phyloP scores from a whole-genome alignment of 2,888 invertebrate genomes.

The Sphaerophoria rueppellii region DNA sequence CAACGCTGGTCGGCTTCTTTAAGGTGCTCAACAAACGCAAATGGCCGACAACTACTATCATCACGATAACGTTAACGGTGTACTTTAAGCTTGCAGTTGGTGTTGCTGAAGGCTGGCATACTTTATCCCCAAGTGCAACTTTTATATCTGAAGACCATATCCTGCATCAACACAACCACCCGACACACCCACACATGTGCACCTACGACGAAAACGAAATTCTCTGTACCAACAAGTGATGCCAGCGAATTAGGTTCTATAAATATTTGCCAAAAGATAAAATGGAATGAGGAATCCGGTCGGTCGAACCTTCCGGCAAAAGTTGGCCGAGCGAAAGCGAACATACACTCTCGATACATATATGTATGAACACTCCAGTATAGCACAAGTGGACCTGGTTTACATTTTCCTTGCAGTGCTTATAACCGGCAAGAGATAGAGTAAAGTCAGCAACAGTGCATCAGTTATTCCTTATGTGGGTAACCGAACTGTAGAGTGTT shows the following conservation, averaged over 20 bases:
- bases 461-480: conserved; percentile 56
- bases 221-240: conserved; percentile 34
- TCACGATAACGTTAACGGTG: conserved; percentile 31
- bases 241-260: conserved; percentile 65
- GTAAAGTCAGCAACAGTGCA: conserved; percentile 13
- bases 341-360: conserved; percentile 40
- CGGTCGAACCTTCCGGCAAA: background rate
- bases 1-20: background rate
- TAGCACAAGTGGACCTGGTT: conserved; percentile 59
- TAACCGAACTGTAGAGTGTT: conserved; percentile 59
- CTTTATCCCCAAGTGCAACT: conserved; percentile 54
- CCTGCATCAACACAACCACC: conserved; percentile 1
- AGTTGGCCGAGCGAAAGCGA: background rate
- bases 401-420: conserved; percentile 49
- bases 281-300: conserved; percentile 18
- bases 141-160: conserved; percentile 41
- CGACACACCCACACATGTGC: background rate
- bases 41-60: conserved; percentile 35
- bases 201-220: background rate
- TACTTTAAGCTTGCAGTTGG: background rate
- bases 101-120: conserved; percentile 32
- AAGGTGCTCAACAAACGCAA: conserved; percentile 10
- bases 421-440: conserved; percentile 22
- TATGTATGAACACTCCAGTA: background rate
- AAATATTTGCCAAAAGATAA: conserved; percentile 69